A percentile compares a stretch with the other conserved stretches of the same genome.
Evolutionary conservation across 1,140 invertebrate species (phyloP).

Genomic region (Drosophila kepulauana): DNA sequence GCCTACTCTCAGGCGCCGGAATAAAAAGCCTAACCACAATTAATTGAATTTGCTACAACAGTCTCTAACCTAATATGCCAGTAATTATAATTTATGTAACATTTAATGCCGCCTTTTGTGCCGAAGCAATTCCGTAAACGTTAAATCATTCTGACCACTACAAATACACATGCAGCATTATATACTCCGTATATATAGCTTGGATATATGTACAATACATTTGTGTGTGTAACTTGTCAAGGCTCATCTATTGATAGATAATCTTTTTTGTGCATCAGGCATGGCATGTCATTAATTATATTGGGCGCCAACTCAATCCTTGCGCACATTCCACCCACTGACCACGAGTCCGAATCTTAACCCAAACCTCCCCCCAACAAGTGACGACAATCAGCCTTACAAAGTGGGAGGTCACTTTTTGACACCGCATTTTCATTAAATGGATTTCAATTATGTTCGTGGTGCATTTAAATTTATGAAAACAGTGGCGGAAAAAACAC

Average conservation of each 20-base stretch:
- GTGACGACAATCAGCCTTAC: neutral
- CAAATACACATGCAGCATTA: neutral
- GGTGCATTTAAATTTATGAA: constrained; percentile 74
- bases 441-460: constrained; percentile 80
- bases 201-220: neutral
- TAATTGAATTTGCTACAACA: constrained; percentile 28
- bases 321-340: constrained; percentile 1
- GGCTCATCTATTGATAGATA: constrained; percentile 77
- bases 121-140: constrained; percentile 51
- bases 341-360: constrained; percentile 42
- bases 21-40: constrained; percentile 54
- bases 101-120: constrained; percentile 69
- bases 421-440: constrained; percentile 80
- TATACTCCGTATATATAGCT: neutral
- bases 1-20: constrained; percentile 14
- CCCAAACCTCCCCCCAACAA: neutral
- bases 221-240: constrained; percentile 48
- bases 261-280: constrained; percentile 69
- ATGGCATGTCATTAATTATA: constrained; percentile 77
- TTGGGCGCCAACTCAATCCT: constrained; percentile 22
- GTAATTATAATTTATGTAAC: constrained; percentile 80
- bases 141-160: constrained; percentile 31
- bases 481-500: constrained; percentile 29
- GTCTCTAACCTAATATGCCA: constrained; percentile 54
- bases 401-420: constrained; percentile 40